phyloP scores from a whole-genome alignment of 2,113 vertebrate species.

The Melanerpes formicivorus region DNA sequence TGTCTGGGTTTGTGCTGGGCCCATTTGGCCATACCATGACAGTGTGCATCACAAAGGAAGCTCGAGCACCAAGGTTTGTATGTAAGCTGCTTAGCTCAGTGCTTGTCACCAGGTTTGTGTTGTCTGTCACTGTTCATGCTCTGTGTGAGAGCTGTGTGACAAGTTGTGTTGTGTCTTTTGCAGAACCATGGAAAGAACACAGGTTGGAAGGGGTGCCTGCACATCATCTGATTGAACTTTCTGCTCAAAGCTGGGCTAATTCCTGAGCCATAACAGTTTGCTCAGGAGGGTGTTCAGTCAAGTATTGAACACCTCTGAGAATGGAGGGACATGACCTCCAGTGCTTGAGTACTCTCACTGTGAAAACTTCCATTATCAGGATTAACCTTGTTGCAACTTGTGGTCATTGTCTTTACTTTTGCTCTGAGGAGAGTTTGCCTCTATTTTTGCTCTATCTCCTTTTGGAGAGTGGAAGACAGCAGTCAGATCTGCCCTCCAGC shows the following conservation, averaged over 20 bases:
- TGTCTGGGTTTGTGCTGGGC: no score
- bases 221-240: fast-evolving
- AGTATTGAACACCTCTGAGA: background rate
- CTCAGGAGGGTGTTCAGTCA: fast-evolving
- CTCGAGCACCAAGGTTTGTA: background rate
- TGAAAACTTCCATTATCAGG: background rate
- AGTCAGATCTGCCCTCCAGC: background rate
- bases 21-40: no score
- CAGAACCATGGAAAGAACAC: background rate
- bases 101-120: background rate
- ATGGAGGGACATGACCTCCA: background rate
- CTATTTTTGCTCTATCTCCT: background rate
- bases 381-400: background rate
- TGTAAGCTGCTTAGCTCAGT: background rate
- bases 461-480: background rate
- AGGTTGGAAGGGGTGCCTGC: background rate
- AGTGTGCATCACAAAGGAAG: background rate
- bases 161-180: background rate
- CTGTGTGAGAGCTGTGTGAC: background rate
- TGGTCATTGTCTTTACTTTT: background rate
- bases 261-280: background rate
- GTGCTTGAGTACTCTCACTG: background rate
- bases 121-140: background rate
- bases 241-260: no score
- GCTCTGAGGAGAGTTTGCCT: background rate